Evolutionary conservation across 2,113 vertebrate species (phyloP).

Genomic region (Ceyx cyanopectus): DNA sequence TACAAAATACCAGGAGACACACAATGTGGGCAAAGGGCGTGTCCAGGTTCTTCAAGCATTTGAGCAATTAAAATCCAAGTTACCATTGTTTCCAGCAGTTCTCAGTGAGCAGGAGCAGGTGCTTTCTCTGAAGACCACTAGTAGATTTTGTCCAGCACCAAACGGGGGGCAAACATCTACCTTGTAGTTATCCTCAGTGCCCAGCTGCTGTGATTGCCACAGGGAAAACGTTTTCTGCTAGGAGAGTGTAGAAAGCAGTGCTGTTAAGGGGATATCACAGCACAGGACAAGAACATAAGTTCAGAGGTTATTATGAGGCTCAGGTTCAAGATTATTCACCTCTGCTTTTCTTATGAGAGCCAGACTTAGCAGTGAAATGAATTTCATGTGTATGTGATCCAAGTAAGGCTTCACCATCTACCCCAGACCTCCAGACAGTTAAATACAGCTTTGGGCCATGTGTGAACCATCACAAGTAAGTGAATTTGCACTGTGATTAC

Average conservation of each 20-base stretch:
- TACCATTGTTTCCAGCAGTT: neutral
- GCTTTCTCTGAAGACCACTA: neutral
- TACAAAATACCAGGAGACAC: slow-evolving; percentile 32
- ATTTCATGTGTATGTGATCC: neutral
- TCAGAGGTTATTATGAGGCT: neutral
- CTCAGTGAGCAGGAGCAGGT: neutral
- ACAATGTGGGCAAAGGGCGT: slow-evolving; percentile 8
- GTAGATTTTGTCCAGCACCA: neutral
- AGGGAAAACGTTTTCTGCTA: neutral
- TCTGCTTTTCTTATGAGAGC: neutral
- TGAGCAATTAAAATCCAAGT: neutral
- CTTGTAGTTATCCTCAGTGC: neutral
- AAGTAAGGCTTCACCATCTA: neutral
- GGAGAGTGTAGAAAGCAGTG: neutral
- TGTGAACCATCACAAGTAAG: neutral
- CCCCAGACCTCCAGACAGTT: neutral
- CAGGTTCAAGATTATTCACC: neutral
- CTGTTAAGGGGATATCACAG: neutral
- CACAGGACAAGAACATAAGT: neutral
- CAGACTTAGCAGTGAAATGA: neutral
- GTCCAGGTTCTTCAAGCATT: neutral
- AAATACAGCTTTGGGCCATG: neutral
- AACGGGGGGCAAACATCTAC: neutral
- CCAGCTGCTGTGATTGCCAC: neutral
- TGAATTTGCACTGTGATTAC: slow-evolving; percentile 7